Conservation (phyloP, 2,113 vertebrate genomes). For the Euleptes europaea region DNA sequence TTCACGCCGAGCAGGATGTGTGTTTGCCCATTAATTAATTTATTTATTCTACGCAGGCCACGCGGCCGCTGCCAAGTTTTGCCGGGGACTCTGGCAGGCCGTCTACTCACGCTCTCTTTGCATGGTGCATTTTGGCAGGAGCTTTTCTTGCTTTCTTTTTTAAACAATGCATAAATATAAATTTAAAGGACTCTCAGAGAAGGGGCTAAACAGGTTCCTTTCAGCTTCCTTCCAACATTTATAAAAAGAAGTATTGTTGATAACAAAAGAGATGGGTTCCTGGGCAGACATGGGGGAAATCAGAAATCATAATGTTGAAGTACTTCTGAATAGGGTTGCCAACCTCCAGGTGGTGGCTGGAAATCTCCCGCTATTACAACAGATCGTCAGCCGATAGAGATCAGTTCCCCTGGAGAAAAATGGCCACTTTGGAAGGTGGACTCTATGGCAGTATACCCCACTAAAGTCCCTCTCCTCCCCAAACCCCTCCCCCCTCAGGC, state of each 20-base stretch:
- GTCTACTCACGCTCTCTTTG: slow-evolving; percentile 19
- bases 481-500: no score
- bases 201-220: slow-evolving; percentile 52
- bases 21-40: slow-evolving; percentile 48
- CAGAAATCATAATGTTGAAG: neutral
- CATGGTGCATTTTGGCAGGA: slow-evolving; percentile 60
- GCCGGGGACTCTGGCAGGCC: slow-evolving; percentile 47
- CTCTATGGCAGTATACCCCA: no score
- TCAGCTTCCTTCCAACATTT: slow-evolving; percentile 44
- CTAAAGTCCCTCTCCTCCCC: no score
- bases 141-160: slow-evolving; percentile 40
- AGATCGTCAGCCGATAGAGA: no score
- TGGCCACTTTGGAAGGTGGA: no score
- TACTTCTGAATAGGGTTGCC: neutral
- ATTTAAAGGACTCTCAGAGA: slow-evolving; percentile 40
- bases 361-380: no score
- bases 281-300: slow-evolving; percentile 19
- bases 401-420: no score
- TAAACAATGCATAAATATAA: slow-evolving; percentile 49
- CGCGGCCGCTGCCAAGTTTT: slow-evolving; percentile 52
- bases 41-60: slow-evolving; percentile 55
- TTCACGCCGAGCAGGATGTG: slow-evolving; percentile 63
- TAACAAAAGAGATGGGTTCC: slow-evolving; percentile 26
- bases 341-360: no score
- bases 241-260: slow-evolving; percentile 49